These are phyloP conservation scores for Tanypteryx hageni DNA, from an alignment of 2,888 invertebrate species.

Conservation along the genomic window DNA sequence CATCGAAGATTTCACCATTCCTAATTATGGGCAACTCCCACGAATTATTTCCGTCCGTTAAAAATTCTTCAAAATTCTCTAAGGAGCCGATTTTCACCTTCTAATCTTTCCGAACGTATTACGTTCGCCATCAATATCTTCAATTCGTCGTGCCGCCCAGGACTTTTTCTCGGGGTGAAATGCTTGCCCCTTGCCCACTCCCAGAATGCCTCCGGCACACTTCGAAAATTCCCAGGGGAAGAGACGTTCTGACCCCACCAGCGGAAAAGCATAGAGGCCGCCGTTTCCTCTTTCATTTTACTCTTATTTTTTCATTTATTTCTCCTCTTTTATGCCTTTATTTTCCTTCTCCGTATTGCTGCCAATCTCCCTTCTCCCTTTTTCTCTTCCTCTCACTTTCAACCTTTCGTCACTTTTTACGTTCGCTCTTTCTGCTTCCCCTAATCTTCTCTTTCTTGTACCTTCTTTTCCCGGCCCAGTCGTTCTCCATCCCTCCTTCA, in stretches of 20 bases:
- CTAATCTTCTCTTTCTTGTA: background rate
- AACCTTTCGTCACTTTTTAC: background rate
- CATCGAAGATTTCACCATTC: no score
- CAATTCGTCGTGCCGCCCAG: background rate
- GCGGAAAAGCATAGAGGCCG: background rate
- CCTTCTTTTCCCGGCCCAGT: background rate
- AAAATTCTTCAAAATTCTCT: no score
- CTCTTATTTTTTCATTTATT: background rate
- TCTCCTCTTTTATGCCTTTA: background rate
- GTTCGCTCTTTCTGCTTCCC: background rate
- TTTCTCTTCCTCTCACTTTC: background rate
- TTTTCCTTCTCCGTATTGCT: background rate
- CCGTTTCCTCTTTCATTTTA: background rate
- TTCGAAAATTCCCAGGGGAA: background rate
- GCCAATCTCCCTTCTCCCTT: background rate
- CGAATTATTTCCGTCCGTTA: no score
- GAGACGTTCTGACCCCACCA: background rate
- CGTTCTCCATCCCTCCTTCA: background rate
- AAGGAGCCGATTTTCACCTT: background rate
- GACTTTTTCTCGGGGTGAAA: background rate
- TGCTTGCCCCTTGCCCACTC: background rate
- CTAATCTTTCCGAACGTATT: background rate
- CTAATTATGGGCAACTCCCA: no score
- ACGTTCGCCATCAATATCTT: background rate
- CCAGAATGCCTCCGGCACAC: background rate